Base-by-base conservation (phyloP, 92 coral and sea anemone genomes). In the Parazoanthus darwini region DNA sequence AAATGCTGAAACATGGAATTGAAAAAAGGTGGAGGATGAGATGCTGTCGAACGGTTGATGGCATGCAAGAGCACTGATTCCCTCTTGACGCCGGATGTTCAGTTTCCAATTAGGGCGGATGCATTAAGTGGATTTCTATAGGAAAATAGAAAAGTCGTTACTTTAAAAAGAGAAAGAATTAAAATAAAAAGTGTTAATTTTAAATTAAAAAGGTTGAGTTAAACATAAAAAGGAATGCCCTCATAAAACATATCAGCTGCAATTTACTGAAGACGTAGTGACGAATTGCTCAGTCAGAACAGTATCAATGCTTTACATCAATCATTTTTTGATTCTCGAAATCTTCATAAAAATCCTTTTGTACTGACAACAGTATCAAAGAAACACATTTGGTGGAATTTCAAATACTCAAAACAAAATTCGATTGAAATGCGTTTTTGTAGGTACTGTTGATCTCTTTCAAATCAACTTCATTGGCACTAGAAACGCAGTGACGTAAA, bases 1-100 rank as follows among this genome's bases (percentile, higher is more conserved):
- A 70, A 14, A 2, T 48, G 23, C 20, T 11, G 6, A 46, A 29
- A 72, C 43, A 68, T 39, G 65, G 77, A 42, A 50, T 44, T 83
- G 78, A 68, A 68, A 13, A 46, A 67, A 11, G 11, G 15, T 36
- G 9, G 42, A 43, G 39, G 76, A 70, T 67, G 67, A 84, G 22
- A 35, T 42, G 86, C 23, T 82, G 67, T 25, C 50, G 79, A 71
- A 67, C 23, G 25, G 78, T 71, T 46, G 79, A 26, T 35, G 87
- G 79, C 79, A 48, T 71, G 79, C 43, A 71, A 84, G 79, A 84
- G 79, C 87, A 38, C 79, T 5, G 65, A 15, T 35, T 84, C 87
- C 79, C 87, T 84, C 67, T 84, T 84, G 65, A 84, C 79, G 78
- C 87, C 26, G 46, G 13, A 18, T 29, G 87, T 33, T 50, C 51